Base-by-base conservation (phyloP, 2,888 invertebrate genomes). In the Rhorus exstirpatorius region DNA sequence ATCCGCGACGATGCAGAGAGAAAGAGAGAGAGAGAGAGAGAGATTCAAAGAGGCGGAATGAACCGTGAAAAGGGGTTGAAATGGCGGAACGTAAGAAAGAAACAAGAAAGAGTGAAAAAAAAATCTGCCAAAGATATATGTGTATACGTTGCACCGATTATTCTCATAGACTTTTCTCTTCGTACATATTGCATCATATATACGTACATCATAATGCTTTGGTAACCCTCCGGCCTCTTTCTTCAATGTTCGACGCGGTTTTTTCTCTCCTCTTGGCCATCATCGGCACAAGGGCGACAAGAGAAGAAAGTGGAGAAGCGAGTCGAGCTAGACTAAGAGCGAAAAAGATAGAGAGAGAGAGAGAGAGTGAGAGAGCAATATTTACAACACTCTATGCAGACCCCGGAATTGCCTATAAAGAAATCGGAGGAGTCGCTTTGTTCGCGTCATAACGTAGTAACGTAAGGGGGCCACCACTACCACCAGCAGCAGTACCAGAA, bases 321-420 rank as follows among this genome's bases (percentile, higher is more conserved):
- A 41, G 21, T 49, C n/a, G 60, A 67, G 26, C 8, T 0, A 8
- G 58, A 51, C 12, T n/a, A 19, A 31, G 31, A 63, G 53, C 7
- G 38, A 71, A 21, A 46, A 31, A 26, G n/a, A 49, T 55, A 51
- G n/a, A 65, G 49, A 58, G 58, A 6, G 65, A 49, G 14, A 49
- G 44, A 49, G 31, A 19, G 41, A 60, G 19, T 26, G 76, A 60
- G 72, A 44, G 31, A 60, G 88, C 87, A 88, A 91, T 92, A 92
- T 92, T 92, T 92, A 91, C 91, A 91, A 89, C 89, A 87, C 88
- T 89, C 89, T 87, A 89, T 88, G 89, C 89, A 89, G 90, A 89
- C 86, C 89, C 89, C 88, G 91, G 90, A 92, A 92, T 92, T 92
- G 93, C 92, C 92, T 92, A 92, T 92, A 92, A 92, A 92, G 92